A percentile compares a stretch with the other conserved stretches of the same genome.
These are phyloP conservation scores for Cerastis rubricosa DNA, from an alignment of 2,888 invertebrate genomes.

Conservation along the genomic window DNA sequence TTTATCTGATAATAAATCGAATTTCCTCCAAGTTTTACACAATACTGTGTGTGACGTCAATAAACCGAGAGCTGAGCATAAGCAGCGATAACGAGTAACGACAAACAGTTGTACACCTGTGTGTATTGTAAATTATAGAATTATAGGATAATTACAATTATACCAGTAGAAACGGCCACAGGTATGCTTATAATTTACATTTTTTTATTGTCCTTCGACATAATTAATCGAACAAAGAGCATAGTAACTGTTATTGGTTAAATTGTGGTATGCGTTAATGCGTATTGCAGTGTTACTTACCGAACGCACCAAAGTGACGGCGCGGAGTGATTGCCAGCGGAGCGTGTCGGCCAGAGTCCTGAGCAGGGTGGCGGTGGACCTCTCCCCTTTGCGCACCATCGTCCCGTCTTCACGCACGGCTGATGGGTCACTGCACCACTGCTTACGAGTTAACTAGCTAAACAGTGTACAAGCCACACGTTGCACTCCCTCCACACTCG, in stretches of 20 bases:
- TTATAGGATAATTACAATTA: constrained; percentile 52
- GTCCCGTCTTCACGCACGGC: constrained; percentile 88
- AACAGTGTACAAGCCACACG: constrained; percentile 72
- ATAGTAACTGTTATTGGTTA: constrained; percentile 40
- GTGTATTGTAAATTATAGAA: constrained; percentile 56
- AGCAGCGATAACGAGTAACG: constrained; percentile 56
- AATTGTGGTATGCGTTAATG: constrained; percentile 54
- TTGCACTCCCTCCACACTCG: constrained; percentile 67
- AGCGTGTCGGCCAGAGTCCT: constrained; percentile 87
- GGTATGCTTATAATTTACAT: constrained; percentile 19
- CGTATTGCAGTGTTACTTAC: constrained; percentile 70
- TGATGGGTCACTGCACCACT: constrained; percentile 87
- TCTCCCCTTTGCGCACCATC: constrained; percentile 89
- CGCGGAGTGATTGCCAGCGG: constrained; percentile 84
- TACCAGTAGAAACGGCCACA: constrained; percentile 36
- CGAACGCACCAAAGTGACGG: constrained; percentile 84
- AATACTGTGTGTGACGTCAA: constrained; percentile 66
- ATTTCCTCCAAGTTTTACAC: constrained; percentile 58
- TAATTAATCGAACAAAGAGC: constrained; percentile 18
- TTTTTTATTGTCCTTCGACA: constrained; percentile 12
- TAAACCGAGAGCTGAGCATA: constrained; percentile 60
- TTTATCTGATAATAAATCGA: constrained; percentile 62
- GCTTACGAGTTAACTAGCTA: constrained; percentile 74
- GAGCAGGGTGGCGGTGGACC: constrained; percentile 84
- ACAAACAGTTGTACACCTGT: constrained; percentile 64